A percentile compares a stretch with the other conserved stretches of the same genome.
These are phyloP conservation scores for Hyperoplus immaculatus DNA, from an alignment of 2,797 vertebrate genomes.

Conservation along the genomic window DNA sequence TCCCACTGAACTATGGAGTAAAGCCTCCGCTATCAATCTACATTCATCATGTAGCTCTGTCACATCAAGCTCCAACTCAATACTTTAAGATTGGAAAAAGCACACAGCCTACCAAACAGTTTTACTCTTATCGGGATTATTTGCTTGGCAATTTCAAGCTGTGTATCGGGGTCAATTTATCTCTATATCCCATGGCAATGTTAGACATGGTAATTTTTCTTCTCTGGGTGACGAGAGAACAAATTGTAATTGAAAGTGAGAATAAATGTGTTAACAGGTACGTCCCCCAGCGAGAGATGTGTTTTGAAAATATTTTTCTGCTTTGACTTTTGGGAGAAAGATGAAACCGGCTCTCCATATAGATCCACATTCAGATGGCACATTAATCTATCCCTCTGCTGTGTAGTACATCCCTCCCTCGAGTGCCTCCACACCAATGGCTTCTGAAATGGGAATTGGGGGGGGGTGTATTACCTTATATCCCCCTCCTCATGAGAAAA, in stretches of 20 bases:
- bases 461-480: constrained; percentile 58
- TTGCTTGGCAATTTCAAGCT: constrained; percentile 57
- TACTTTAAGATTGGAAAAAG: constrained; percentile 35
- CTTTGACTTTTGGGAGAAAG: constrained; percentile 59
- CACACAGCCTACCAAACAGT: constrained; percentile 19
- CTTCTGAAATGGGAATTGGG: constrained; percentile 75
- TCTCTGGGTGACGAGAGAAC: constrained; percentile 57
- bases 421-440: constrained; percentile 60
- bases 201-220: constrained; percentile 52
- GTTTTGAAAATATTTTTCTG: constrained; percentile 65
- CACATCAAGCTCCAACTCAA: constrained; percentile 24
- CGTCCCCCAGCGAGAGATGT: constrained; percentile 57
- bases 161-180: constrained; percentile 62
- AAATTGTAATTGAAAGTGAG: constrained; percentile 74
- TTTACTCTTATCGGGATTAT: constrained; percentile 54
- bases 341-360: constrained; percentile 62
- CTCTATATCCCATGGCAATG: constrained; percentile 63
- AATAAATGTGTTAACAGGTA: constrained; percentile 79
- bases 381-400: constrained; percentile 72
- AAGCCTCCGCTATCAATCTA: constrained; percentile 38
- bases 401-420: constrained; percentile 58
- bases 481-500: constrained; percentile 48
- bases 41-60: constrained; percentile 21
- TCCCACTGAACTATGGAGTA: constrained; percentile 23
- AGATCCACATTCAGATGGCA: constrained; percentile 80